These are phyloP conservation scores for Styela plicata DNA, from an alignment of 23 tunicate genomes.

Conservation along the genomic window DNA sequence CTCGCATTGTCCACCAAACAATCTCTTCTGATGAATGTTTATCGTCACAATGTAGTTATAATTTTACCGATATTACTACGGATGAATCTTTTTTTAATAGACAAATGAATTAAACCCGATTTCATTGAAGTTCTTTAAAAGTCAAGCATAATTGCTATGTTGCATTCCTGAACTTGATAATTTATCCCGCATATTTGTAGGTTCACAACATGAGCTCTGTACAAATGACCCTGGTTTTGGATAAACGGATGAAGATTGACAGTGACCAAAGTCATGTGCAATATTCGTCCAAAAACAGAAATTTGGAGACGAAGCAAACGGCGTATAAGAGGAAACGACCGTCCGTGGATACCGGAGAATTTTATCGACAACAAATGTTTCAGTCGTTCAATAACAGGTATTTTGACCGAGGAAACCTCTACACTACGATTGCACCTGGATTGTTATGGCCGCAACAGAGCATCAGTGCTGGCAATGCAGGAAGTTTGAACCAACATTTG, in stretches of 20 bases:
- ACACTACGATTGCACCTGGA: neutral
- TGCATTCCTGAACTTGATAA: too few species aligned
- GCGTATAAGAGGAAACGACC: neutral
- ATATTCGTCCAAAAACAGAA: neutral
- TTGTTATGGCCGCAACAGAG: neutral
- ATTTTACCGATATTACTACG: too few species aligned
- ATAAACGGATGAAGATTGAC: constrained; percentile 15
- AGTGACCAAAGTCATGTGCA: constrained; percentile 4
- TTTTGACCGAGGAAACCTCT: neutral
- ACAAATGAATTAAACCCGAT: too few species aligned
- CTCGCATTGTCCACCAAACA: too few species aligned
- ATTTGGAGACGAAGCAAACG: neutral
- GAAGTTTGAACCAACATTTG: neutral
- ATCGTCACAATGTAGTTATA: too few species aligned
- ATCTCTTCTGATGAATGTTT: too few species aligned
- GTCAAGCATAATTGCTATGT: too few species aligned
- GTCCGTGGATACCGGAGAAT: neutral
- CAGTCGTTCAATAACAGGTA: neutral
- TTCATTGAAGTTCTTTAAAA: too few species aligned
- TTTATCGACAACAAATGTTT: neutral
- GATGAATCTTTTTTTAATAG: too few species aligned
- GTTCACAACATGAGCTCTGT: constrained; percentile 12
- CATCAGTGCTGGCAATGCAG: neutral
- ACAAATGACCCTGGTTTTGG: constrained; percentile 66
- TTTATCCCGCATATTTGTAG: too few species aligned